These are phyloP conservation scores for Sorex fumeus DNA, from an alignment of 2,113 vertebrate genomes.

Conservation along the genomic window DNA sequence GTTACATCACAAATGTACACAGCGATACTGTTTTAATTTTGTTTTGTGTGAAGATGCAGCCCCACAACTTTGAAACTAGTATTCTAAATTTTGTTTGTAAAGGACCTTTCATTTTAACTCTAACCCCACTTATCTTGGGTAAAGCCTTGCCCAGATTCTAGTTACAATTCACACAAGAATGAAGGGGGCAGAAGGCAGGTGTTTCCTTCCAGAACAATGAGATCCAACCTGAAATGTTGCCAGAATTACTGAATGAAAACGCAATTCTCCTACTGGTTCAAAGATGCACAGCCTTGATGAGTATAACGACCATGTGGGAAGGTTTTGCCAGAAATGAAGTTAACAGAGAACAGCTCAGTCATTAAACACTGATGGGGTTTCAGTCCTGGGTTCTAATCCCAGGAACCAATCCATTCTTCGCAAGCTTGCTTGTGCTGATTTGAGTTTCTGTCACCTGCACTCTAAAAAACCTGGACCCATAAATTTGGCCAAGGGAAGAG, in stretches of 20 bases:
- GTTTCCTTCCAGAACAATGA: not conserved
- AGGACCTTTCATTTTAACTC: not conserved
- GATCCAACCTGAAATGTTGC: not conserved
- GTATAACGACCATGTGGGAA: not conserved
- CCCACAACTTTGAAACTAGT: not conserved
- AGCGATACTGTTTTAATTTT: not conserved
- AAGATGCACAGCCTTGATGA: not conserved
- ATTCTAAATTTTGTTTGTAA: not conserved
- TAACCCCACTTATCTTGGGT: not conserved
- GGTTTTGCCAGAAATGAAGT: not conserved
- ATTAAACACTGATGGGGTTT: not conserved
- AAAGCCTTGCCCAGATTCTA: not conserved
- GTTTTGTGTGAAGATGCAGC: not conserved
- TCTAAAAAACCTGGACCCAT: constrained; percentile 20
- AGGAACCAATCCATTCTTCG: not conserved
- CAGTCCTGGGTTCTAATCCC: not conserved
- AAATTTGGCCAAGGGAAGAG: constrained; percentile 13
- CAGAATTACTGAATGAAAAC: not conserved
- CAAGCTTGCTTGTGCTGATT: not conserved
- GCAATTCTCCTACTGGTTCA: not conserved
- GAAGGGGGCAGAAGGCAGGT: not conserved
- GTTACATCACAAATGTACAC: too few species aligned
- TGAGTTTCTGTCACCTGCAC: constrained; percentile 26
- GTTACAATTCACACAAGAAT: not conserved
- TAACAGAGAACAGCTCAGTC: not conserved